Percentiles rank a stretch among this genome's conserved stretches.
These are phyloP conservation scores for Sapayoa aenigma DNA, from an alignment of 2,113 vertebrate species.

Conservation along the genomic window DNA sequence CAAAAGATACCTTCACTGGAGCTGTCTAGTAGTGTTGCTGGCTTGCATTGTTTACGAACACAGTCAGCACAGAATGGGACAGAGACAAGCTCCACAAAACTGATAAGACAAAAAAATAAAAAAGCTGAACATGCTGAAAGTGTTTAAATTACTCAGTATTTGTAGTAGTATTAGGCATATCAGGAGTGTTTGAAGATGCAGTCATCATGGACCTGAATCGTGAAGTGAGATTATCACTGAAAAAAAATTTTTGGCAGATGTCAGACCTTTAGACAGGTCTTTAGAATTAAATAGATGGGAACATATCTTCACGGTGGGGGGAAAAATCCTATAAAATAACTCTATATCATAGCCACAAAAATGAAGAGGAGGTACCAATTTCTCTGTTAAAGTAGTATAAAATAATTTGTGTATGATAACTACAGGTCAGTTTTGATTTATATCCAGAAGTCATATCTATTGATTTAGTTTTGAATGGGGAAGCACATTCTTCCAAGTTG, in stretches of 20 bases:
- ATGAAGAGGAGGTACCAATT: neutral
- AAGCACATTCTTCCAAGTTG: neutral
- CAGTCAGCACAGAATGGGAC: neutral
- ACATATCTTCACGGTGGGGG: neutral
- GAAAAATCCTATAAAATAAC: neutral
- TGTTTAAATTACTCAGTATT: neutral
- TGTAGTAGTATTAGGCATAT: neutral
- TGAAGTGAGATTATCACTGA: neutral
- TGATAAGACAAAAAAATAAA: neutral
- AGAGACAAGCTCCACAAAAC: neutral
- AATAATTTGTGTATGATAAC: neutral
- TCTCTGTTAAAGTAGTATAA: neutral
- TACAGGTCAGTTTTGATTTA: neutral
- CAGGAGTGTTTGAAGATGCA: neutral
- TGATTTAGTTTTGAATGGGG: neutral
- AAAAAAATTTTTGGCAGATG: neutral
- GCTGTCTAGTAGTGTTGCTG: neutral
- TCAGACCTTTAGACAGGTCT: neutral
- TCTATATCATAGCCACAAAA: neutral
- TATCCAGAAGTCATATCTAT: neutral
- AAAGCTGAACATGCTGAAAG: neutral
- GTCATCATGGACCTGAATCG: neutral
- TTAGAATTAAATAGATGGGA: neutral
- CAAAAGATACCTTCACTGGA: neutral
- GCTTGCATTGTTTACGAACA: neutral